Percentiles rank a stretch among this genome's conserved stretches.
These are phyloP conservation scores for Pammene fasciana DNA, from an alignment of 2,888 invertebrate species.

Conservation along the genomic window DNA sequence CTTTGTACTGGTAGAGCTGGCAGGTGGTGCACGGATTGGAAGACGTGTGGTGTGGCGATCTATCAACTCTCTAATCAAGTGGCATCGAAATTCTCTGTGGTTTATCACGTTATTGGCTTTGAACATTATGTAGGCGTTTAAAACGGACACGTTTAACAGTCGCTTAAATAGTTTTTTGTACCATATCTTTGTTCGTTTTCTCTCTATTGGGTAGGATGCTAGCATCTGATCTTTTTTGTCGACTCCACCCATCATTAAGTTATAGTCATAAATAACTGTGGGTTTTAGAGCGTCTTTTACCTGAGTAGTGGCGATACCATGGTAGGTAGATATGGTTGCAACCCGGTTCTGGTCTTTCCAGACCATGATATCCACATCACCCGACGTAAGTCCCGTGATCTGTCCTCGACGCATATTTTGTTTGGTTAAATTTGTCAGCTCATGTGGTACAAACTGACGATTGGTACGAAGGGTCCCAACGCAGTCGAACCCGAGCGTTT, in stretches of 20 bases:
- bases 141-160: neutral
- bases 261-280: constrained; percentile 7
- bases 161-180: constrained; percentile 19
- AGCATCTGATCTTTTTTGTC: constrained; percentile 28
- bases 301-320: neutral
- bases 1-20: no score
- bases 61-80: no score
- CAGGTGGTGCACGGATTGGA: neutral
- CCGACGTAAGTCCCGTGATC: constrained; percentile 18
- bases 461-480: constrained; percentile 48
- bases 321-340: constrained; percentile 15
- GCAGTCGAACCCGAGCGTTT: constrained; percentile 46
- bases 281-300: neutral
- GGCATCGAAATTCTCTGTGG: neutral
- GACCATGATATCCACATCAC: constrained; percentile 53
- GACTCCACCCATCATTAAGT: constrained; percentile 14
- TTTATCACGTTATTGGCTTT: neutral
- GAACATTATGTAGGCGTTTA: neutral
- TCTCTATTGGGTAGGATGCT: constrained; percentile 11
- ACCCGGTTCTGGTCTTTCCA: constrained; percentile 44
- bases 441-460: constrained; percentile 45
- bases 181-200: constrained; percentile 5
- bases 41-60: no score
- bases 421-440: constrained; percentile 41
- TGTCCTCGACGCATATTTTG: constrained; percentile 42